These are phyloP conservation scores for Mylabris sibirica DNA, from an alignment of 2,888 invertebrate genomes.

Conservation along the genomic window DNA sequence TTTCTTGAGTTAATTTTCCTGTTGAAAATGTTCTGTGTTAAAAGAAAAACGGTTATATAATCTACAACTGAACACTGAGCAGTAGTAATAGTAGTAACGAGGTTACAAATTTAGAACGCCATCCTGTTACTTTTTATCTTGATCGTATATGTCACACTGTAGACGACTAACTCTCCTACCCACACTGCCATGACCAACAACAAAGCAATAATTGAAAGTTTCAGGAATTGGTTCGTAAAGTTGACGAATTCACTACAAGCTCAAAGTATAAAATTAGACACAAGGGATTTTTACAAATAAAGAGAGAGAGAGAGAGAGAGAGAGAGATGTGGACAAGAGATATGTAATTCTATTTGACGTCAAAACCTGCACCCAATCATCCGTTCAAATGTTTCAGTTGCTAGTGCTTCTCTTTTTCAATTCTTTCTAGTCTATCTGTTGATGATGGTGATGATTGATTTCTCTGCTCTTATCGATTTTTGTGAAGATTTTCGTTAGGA, in stretches of 20 bases:
- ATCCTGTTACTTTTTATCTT: constrained; percentile 1
- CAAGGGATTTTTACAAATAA: neutral
- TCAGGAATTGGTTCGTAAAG: constrained; percentile 5
- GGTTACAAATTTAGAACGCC: neutral
- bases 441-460: neutral
- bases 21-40: neutral
- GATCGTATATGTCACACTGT: neutral
- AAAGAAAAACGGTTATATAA: neutral
- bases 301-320: neutral
- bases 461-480: neutral
- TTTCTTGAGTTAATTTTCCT: neutral
- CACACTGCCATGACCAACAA: neutral
- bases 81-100: neutral
- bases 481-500: neutral
- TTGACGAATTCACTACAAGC: neutral
- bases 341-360: constrained; percentile 10
- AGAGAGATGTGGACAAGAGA: constrained; percentile 1
- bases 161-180: neutral
- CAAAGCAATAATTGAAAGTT: constrained; percentile 13
- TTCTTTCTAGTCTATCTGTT: neutral
- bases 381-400: constrained; percentile 6
- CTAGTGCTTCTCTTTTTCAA: neutral
- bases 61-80: neutral
- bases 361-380: constrained; percentile 6
- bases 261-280: constrained; percentile 8